These are phyloP conservation scores for Microchrysa polita DNA, from an alignment of 2,888 invertebrate species.

Conservation along the genomic window DNA sequence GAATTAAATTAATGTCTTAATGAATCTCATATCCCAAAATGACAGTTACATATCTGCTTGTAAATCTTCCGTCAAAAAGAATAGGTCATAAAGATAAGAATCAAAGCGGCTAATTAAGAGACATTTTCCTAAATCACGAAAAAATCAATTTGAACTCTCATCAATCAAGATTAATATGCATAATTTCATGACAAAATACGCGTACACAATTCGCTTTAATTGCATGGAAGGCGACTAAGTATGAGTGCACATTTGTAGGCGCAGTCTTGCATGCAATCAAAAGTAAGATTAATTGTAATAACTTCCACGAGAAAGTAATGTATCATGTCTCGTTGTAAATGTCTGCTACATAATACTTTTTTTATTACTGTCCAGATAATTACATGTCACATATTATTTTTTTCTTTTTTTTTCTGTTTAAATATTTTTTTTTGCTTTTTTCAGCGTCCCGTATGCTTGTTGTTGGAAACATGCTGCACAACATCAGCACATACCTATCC, in stretches of 20 bases:
- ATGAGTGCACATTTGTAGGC: not conserved
- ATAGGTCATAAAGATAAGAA: not conserved
- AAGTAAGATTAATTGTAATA: not conserved
- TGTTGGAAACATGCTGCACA: not conserved
- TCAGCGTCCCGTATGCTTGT: no score
- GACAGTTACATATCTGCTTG: no score
- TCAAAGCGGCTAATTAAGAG: not conserved
- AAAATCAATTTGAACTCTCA: not conserved
- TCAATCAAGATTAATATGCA: not conserved
- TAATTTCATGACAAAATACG: not conserved
- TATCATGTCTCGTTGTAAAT: not conserved
- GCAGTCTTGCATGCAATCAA: not conserved
- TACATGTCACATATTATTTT: not conserved
- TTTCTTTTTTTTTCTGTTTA: no score
- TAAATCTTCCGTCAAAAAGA: not conserved
- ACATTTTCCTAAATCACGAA: no score
- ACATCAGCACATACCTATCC: not conserved
- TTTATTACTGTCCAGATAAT: not conserved
- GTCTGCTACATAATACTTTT: not conserved
- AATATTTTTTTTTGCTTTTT: no score
- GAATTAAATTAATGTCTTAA: no score
- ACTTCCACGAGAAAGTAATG: constrained; percentile 4
- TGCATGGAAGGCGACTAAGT: not conserved
- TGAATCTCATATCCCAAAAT: no score
- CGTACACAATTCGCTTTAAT: not conserved